Evolutionary conservation across 2,113 vertebrate species (phyloP).

Genomic region (Tenebrosternarchus preto): DNA sequence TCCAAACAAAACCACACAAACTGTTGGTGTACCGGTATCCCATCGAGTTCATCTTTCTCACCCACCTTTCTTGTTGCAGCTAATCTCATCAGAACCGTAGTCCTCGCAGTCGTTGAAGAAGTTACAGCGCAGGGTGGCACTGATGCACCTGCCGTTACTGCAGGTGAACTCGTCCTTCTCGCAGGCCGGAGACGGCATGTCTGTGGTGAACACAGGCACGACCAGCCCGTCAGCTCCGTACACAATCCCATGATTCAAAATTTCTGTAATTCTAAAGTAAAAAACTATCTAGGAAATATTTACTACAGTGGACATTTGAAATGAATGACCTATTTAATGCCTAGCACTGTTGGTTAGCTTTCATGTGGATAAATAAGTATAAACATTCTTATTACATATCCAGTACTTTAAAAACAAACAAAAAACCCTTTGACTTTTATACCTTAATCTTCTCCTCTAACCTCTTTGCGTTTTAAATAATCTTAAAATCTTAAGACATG

Average conservation of each 20-base stretch:
- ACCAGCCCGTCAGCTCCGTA: too few relatives aligned
- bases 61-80: conserved; percentile 75
- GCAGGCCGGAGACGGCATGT: conserved; percentile 65
- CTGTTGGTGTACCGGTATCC: too few relatives aligned
- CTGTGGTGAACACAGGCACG: conserved; percentile 31
- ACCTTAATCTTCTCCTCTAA: neutral
- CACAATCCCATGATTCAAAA: too few relatives aligned
- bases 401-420: too few relatives aligned
- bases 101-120: conserved; percentile 95
- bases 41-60: neutral
- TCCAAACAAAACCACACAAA: neutral
- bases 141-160: conserved; percentile 83
- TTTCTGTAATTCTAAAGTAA: too few relatives aligned
- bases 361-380: too few relatives aligned
- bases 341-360: too few relatives aligned
- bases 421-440: too few relatives aligned
- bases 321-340: too few relatives aligned
- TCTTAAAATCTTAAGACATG: neutral
- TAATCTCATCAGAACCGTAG: conserved; percentile 83
- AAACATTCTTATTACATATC: too few relatives aligned
- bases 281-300: too few relatives aligned
- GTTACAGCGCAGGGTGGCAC: conserved; percentile 83
- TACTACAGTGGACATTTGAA: too few relatives aligned
- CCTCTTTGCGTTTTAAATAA: neutral
- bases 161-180: conserved; percentile 91